phyloP scores from a whole-genome alignment of 2,113 vertebrate genomes.

The Ceuthmochares aereus region DNA sequence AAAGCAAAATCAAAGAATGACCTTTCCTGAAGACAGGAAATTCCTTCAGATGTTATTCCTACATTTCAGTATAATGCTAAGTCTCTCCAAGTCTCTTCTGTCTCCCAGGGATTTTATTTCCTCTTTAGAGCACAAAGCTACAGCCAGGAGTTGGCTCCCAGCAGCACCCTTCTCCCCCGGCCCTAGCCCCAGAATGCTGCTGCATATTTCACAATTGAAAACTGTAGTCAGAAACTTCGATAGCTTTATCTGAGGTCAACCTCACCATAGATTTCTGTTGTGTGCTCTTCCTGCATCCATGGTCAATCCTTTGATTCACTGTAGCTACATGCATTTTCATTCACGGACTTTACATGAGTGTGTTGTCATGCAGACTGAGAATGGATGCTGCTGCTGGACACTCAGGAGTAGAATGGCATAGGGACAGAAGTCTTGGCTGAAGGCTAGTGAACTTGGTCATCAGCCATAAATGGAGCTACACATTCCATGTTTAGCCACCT shows the following conservation, averaged over 20 bases:
- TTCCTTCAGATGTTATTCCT: not conserved
- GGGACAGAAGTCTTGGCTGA: not conserved
- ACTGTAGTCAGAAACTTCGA: not conserved
- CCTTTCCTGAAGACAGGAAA: conserved; percentile 2
- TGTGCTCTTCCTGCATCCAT: not conserved
- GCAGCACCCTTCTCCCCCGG: not conserved
- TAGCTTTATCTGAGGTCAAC: not conserved
- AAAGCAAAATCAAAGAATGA: conserved; percentile 37
- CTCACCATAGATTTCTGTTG: not conserved
- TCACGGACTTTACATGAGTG: not conserved
- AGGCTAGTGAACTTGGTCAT: not conserved
- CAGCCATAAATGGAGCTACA: not conserved
- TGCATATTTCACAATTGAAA: not conserved
- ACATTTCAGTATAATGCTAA: conserved; percentile 4
- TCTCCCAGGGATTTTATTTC: not conserved
- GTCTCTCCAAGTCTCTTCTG: conserved; percentile 22
- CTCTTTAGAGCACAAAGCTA: not conserved
- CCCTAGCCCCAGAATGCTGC: not conserved
- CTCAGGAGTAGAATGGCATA: not conserved
- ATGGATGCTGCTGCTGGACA: not conserved
- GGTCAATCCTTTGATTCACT: not conserved
- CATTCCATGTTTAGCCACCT: not conserved
- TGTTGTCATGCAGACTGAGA: not conserved
- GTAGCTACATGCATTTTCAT: fast-evolving
- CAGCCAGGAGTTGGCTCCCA: not conserved